A percentile compares a stretch with the other conserved stretches of the same genome.
These are phyloP conservation scores for Podiceps cristatus DNA, from an alignment of 2,113 vertebrate genomes.

Conservation along the genomic window DNA sequence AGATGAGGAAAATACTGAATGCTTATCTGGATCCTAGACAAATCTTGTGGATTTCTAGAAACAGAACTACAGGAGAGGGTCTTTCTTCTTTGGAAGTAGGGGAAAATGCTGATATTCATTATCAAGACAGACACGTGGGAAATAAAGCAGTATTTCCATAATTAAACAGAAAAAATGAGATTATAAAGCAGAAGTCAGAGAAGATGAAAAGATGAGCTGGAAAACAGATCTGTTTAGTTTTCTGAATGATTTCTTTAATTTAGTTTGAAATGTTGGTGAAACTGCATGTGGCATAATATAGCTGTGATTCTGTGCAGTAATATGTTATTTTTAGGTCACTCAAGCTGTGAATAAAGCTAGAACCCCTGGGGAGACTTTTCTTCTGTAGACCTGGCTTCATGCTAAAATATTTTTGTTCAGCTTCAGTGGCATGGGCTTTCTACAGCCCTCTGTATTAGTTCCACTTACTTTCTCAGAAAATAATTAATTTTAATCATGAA, in stretches of 20 bases:
- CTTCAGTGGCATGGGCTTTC: not conserved
- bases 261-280: not conserved
- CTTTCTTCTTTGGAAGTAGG: not conserved
- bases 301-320: not conserved
- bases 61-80: not conserved
- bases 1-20: not conserved
- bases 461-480: not conserved
- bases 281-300: not conserved
- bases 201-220: not conserved
- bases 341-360: slow-evolving; percentile 62
- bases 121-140: not conserved
- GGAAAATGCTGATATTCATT: not conserved
- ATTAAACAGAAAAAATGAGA: not conserved
- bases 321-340: slow-evolving; percentile 51
- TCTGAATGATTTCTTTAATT: not conserved
- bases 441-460: not conserved
- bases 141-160: not conserved
- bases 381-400: not conserved
- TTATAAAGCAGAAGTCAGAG: not conserved
- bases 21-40: not conserved
- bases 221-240: not conserved
- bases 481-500: not conserved
- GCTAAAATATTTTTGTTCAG: slow-evolving; percentile 7
- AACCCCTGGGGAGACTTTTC: not conserved
- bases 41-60: not conserved